Evolutionary conservation across 2,797 vertebrate genomes (phyloP).

Genomic region (Neopelma chrysocephalum): DNA sequence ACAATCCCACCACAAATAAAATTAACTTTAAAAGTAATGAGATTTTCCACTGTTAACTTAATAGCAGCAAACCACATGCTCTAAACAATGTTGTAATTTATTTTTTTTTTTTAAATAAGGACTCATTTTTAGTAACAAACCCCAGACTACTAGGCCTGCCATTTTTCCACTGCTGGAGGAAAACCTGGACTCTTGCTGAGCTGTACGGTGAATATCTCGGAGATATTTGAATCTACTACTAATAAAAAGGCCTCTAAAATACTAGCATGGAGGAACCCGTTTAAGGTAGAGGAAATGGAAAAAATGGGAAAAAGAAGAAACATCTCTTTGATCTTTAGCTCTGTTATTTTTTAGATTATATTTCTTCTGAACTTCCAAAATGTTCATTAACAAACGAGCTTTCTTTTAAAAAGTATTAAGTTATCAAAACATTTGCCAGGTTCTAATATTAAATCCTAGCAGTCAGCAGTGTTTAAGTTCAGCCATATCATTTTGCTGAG

Average conservation of each 20-base stretch:
- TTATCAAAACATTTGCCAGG: slow-evolving; percentile 56
- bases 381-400: slow-evolving; percentile 41
- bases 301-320: slow-evolving; percentile 55
- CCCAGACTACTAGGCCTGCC: slow-evolving; percentile 14
- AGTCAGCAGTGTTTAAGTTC: slow-evolving; percentile 45
- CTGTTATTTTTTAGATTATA: slow-evolving; percentile 48
- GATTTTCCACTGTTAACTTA: slow-evolving; percentile 64
- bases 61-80: slow-evolving; percentile 58
- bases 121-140: slow-evolving; percentile 35
- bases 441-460: slow-evolving; percentile 51
- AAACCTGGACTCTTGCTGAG: not conserved
- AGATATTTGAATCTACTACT: slow-evolving; percentile 1
- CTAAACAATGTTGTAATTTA: slow-evolving; percentile 9
- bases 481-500: slow-evolving; percentile 47
- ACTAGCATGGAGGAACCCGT: not conserved
- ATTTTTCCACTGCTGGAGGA: slow-evolving; percentile 47
- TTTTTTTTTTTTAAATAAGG: not conserved
- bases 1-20: slow-evolving; percentile 55
- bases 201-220: not conserved
- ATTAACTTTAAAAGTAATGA: slow-evolving; percentile 64
- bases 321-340: slow-evolving; percentile 35
- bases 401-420: slow-evolving; percentile 56
- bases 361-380: slow-evolving; percentile 26
- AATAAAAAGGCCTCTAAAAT: slow-evolving; percentile 28
- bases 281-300: slow-evolving; percentile 43